A percentile compares a stretch with the other conserved stretches of the same genome.
Evolutionary conservation across 92 coral and sea anemone genomes (phyloP).

Genomic region (Epizoanthus stellaris): DNA sequence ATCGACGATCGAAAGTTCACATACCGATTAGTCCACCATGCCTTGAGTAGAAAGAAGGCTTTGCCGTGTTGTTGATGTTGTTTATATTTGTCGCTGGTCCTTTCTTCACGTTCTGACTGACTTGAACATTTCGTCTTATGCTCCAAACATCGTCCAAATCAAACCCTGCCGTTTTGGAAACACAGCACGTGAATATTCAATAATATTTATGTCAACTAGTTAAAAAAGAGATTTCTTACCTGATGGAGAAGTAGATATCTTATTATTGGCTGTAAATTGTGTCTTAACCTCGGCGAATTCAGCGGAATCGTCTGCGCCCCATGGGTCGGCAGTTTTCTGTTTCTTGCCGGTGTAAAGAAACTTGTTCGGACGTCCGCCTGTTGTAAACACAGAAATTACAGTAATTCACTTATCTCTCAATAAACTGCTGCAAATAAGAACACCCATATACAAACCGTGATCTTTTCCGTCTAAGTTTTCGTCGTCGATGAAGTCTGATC

Average conservation of each 20-base stretch:
- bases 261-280: slow-evolving; percentile 41
- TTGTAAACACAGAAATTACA: slow-evolving; percentile 6
- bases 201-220: not conserved
- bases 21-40: slow-evolving; percentile 80
- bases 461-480: slow-evolving; percentile 54
- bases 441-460: slow-evolving; percentile 12
- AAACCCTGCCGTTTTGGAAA: slow-evolving; percentile 55
- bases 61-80: slow-evolving; percentile 55
- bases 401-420: not conserved
- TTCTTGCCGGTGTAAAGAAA: slow-evolving; percentile 74
- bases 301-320: slow-evolving; percentile 57
- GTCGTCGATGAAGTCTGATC: slow-evolving; percentile 45
- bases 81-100: slow-evolving; percentile 69
- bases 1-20: not conserved
- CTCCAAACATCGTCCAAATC: slow-evolving; percentile 87
- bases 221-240: slow-evolving; percentile 48
- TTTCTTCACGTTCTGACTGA: slow-evolving; percentile 71
- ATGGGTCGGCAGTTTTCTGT: slow-evolving; percentile 67
- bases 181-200: slow-evolving; percentile 29
- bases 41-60: slow-evolving; percentile 79
- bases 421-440: not conserved
- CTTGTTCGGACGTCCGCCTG: slow-evolving; percentile 81
- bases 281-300: slow-evolving; percentile 38
- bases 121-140: slow-evolving; percentile 87
- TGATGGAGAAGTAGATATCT: slow-evolving; percentile 64